Conservation (phyloP, 2,888 invertebrate species). For the Heliconius aoede region DNA sequence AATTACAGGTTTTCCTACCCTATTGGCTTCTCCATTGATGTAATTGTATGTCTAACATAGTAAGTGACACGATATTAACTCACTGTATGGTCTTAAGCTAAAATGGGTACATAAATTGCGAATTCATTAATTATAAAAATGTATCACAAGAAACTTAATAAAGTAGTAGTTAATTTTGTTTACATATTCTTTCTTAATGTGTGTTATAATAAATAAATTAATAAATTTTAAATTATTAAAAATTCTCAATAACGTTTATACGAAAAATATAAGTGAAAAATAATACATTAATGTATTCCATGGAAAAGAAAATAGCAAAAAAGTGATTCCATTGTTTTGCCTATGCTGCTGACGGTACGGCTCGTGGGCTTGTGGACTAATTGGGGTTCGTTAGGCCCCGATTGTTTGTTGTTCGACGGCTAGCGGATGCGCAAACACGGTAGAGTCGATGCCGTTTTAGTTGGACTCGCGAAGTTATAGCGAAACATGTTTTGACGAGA, state of each 20-base stretch:
- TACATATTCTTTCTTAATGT: not conserved
- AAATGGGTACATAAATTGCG: not conserved
- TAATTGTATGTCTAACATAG: not conserved
- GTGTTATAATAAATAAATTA: not conserved
- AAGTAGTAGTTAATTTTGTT: not conserved
- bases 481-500: not conserved
- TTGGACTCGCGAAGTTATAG: not conserved
- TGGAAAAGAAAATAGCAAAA: not conserved
- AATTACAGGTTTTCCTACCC: not conserved
- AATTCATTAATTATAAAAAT: not conserved
- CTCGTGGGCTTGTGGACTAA: constrained; percentile 54
- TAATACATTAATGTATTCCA: not conserved
- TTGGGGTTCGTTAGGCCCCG: constrained; percentile 71
- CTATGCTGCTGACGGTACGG: constrained; percentile 38
- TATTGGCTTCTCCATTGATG: not conserved
- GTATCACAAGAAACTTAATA: not conserved
- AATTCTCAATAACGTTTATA: not conserved
- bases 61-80: not conserved
- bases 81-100: not conserved
- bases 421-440: constrained; percentile 43
- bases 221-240: not conserved
- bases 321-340: constrained; percentile 12
- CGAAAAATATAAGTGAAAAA: not conserved
- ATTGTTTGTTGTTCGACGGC: constrained; percentile 62
- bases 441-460: constrained; percentile 15